Percentiles rank a stretch among this genome's conserved stretches.
Conservation (phyloP, 2,113 vertebrate species). For the Sitta europaea region DNA sequence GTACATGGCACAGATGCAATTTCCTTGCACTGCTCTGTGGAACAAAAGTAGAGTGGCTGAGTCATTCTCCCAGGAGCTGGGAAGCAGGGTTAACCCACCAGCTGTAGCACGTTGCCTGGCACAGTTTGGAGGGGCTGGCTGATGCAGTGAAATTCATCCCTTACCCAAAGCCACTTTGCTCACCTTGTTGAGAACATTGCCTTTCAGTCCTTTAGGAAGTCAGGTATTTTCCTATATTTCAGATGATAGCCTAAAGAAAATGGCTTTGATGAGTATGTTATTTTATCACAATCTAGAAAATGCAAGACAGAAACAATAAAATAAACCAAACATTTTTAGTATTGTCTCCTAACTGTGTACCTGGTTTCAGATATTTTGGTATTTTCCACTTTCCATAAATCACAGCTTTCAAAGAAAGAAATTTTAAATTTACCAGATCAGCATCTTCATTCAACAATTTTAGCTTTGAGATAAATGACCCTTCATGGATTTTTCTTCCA, state of each 20-base stretch:
- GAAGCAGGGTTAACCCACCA: not conserved
- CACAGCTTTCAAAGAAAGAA: not conserved
- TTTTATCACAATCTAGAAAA: not conserved
- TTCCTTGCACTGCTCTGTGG: not conserved
- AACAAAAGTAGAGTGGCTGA: not conserved
- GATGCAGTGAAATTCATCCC: not conserved
- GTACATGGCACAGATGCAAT: not conserved
- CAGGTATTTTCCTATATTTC: not conserved
- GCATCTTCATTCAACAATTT: not conserved
- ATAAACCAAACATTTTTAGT: not conserved
- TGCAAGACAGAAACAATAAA: not conserved
- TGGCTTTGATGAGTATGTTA: not conserved
- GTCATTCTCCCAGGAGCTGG: not conserved
- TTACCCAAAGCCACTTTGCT: not conserved
- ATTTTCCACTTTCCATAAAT: not conserved
- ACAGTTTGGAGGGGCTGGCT: not conserved
- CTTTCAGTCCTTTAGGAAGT: not conserved
- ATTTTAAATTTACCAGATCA: not conserved
- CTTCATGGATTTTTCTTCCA: not conserved
- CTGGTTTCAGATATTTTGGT: not conserved
- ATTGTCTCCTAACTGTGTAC: not conserved
- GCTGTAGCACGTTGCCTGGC: not conserved
- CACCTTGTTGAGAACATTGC: not conserved
- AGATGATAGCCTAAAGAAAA: not conserved
- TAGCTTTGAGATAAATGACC: not conserved